Percentiles rank a stretch among this genome's conserved stretches.
These are phyloP conservation scores for Brachirus orientalis DNA, from an alignment of 2,113 vertebrate genomes.

Conservation along the genomic window DNA sequence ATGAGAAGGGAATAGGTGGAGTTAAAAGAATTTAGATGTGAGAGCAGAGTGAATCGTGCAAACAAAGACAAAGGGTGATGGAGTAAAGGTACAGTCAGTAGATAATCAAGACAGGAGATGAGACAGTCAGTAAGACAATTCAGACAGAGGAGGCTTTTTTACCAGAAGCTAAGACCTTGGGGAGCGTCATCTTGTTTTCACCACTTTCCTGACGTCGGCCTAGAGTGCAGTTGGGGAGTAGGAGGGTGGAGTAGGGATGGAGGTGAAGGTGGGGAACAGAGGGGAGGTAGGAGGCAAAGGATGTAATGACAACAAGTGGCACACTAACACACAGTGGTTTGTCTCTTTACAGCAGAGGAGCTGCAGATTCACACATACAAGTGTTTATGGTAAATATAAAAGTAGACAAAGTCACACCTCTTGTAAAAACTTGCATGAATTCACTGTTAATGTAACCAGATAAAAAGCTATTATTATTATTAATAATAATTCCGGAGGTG, in stretches of 20 bases:
- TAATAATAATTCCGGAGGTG: too few relatives aligned
- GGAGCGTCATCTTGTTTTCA: slow-evolving; percentile 81
- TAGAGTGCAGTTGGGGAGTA: slow-evolving; percentile 60
- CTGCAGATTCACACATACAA: too few relatives aligned
- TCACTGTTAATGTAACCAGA: too few relatives aligned
- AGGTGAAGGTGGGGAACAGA: slow-evolving; percentile 34
- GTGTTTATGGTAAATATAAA: too few relatives aligned
- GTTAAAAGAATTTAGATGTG: background rate
- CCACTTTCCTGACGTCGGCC: slow-evolving; percentile 81
- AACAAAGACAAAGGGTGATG: slow-evolving; percentile 24
- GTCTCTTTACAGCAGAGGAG: too few relatives aligned
- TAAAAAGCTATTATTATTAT: too few relatives aligned
- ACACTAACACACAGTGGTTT: too few relatives aligned
- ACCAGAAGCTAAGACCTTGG: slow-evolving; percentile 83
- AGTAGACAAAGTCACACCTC: too few relatives aligned
- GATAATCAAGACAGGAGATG: background rate
- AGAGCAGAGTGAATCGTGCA: slow-evolving; percentile 12
- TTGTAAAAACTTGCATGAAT: too few relatives aligned
- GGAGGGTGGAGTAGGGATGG: slow-evolving; percentile 28
- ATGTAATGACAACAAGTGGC: slow-evolving; percentile 59
- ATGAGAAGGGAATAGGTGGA: background rate
- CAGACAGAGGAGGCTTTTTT: slow-evolving; percentile 60
- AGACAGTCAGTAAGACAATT: background rate
- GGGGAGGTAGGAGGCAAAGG: slow-evolving; percentile 31
- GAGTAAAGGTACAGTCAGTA: slow-evolving; percentile 20